Percentiles rank a stretch among this genome's conserved stretches.
phyloP scores from a whole-genome alignment of 2,888 invertebrate species.

The Odontocerum albicorne region DNA sequence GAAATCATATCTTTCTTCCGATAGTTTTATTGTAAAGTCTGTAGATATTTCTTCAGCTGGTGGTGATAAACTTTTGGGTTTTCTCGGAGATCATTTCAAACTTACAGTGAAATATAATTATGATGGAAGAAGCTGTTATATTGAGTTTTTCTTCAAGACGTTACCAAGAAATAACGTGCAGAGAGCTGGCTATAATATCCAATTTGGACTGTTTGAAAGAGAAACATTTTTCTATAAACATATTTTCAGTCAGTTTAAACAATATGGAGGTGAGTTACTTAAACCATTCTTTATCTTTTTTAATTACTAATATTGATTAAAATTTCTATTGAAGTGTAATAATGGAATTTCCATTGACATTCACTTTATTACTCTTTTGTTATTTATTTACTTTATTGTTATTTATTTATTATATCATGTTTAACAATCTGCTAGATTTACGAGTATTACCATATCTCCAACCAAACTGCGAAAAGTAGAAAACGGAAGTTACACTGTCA shows the following conservation, averaged over 20 bases:
- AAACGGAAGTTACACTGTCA: no score
- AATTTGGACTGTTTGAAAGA: constrained; percentile 25
- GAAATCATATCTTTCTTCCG: constrained; percentile 15
- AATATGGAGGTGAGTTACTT: constrained; percentile 17
- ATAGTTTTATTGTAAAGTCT: constrained; percentile 17
- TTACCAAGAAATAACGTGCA: constrained; percentile 20
- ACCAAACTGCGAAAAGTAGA: no score
- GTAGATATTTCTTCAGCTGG: constrained; percentile 16
- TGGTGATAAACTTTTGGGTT: constrained; percentile 21
- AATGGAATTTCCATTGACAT: no score
- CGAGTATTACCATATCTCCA: no score
- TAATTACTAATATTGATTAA: no score
- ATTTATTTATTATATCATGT: no score
- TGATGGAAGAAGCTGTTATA: constrained; percentile 8
- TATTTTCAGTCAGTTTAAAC: constrained; percentile 22
- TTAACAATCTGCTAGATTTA: no score
- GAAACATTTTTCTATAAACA: constrained; percentile 20
- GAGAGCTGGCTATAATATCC: constrained; percentile 10
- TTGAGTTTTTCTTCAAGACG: constrained; percentile 21
- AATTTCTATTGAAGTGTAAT: no score
- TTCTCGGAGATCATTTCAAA: constrained; percentile 30
- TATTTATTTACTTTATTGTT: no score
- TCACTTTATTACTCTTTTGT: no score
- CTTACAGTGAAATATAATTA: constrained; percentile 17
- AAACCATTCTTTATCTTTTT: no score